Base-by-base conservation (phyloP, 1,140 invertebrate species). In the Musca domestica region DNA sequence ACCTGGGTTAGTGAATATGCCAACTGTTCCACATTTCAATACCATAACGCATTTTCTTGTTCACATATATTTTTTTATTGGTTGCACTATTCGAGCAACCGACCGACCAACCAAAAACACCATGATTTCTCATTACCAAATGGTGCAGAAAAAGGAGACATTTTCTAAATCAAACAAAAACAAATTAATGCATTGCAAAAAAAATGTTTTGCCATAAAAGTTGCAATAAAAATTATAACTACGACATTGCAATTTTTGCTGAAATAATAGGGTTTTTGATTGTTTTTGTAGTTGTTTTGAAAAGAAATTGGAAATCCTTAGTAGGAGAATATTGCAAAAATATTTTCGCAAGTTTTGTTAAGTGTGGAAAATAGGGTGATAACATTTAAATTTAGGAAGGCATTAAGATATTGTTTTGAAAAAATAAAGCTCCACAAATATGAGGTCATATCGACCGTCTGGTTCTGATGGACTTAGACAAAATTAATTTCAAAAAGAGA, bases 21-120 rank as follows among this genome's bases (percentile, higher is more conserved):
- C 54, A 58, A 58, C 23, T 58, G 54, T 58, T 58, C 54, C 54
- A 58, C 54, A 58, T 58, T 58, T 58, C 54, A 58, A 58, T 58
- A 58, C n/a, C 17, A 58, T 27, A 58, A 30, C 14, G 52, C 51
- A 25, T 23, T 23, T 54, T 54, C 20, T 54, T 20, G 3, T 58
- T 58, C n/a, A n/a, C 27, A n/a, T 58, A 27, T 58, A 30, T 58
- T 58, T 58, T 17, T 58, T 19, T 58, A 30, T 27, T 54, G 22
- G 14, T 4, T 30, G 27, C 27, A 30, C 3, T 30, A 30, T 30
- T 9, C 27, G 27, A 30, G n/a, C n/a, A n/a, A n/a, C n/a, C n/a
- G n/a, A n/a, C 27, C 27, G 27, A 30, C 19, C n/a, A 10, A 22
- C 49, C 17, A 52, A 10, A 52, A 52, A 20, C 10, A 12, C 49